Percentiles rank a stretch among this genome's conserved stretches.
These are phyloP conservation scores for Delichon dasypus DNA, from an alignment of 2,797 vertebrate genomes.

Conservation along the genomic window DNA sequence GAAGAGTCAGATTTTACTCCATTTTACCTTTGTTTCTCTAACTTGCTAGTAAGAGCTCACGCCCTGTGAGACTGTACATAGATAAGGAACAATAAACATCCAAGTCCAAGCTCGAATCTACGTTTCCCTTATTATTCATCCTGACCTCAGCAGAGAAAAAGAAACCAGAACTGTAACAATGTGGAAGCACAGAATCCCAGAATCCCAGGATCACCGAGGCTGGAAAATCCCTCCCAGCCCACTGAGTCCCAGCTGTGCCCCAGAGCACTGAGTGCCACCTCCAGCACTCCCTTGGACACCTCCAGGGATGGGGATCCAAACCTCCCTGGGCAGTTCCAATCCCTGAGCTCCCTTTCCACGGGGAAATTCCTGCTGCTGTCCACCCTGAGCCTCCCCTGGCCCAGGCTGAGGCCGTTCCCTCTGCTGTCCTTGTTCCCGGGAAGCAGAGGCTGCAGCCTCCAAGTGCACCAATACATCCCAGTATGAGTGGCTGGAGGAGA, in stretches of 20 bases:
- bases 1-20: too few species aligned
- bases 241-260: rapidly evolving
- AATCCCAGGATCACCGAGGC: rapidly evolving
- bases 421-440: neutral
- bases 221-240: rapidly evolving
- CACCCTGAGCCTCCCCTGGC: neutral
- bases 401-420: neutral
- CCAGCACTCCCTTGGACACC: neutral
- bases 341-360: neutral
- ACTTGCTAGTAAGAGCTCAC: too few species aligned
- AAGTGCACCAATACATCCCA: neutral
- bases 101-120: too few species aligned
- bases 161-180: too few species aligned
- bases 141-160: too few species aligned
- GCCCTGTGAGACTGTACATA: too few species aligned
- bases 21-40: too few species aligned
- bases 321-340: neutral
- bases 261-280: neutral
- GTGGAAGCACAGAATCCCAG: neutral
- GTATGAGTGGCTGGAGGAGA: neutral
- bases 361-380: neutral
- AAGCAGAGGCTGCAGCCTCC: neutral
- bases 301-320: neutral
- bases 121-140: too few species aligned
- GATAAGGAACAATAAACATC: too few species aligned